phyloP scores from a whole-genome alignment of 2,888 invertebrate genomes.

The Pseudolycoriella hygida region DNA sequence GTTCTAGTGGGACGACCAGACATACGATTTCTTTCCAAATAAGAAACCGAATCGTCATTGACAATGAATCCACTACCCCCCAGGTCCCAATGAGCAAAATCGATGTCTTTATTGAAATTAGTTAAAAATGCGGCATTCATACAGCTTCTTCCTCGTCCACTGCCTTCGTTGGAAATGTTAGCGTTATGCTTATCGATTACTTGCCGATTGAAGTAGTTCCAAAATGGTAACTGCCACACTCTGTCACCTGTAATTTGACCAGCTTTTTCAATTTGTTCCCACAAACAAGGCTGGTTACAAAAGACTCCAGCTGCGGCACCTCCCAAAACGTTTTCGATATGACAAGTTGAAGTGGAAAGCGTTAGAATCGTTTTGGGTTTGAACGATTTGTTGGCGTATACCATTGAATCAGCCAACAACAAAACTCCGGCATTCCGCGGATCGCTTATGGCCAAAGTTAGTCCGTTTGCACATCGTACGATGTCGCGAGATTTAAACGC shows the following conservation, averaged over 20 bases:
- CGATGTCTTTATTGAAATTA: constrained; percentile 42
- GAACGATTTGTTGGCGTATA: constrained; percentile 50
- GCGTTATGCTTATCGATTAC: constrained; percentile 26
- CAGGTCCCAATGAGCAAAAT: constrained; percentile 57
- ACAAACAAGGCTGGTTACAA: constrained; percentile 34
- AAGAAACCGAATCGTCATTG: constrained; percentile 37
- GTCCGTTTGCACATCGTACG: constrained; percentile 32
- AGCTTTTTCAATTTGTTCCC: constrained; percentile 34
- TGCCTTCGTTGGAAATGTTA: constrained; percentile 39
- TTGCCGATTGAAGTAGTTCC: constrained; percentile 25
- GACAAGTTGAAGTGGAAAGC: constrained; percentile 38
- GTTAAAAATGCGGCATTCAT: constrained; percentile 50
- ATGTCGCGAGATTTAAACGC: constrained; percentile 34
- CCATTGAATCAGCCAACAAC: constrained; percentile 61
- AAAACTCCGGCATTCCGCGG: constrained; percentile 63
- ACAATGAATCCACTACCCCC: constrained; percentile 49
- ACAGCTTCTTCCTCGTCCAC: constrained; percentile 41
- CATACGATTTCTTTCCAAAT: constrained; percentile 40
- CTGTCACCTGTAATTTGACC: constrained; percentile 39
- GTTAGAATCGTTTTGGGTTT: constrained; percentile 37
- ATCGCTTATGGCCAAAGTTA: constrained; percentile 31
- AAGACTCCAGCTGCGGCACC: constrained; percentile 36
- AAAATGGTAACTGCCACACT: constrained; percentile 43
- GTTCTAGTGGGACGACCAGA: constrained; percentile 44
- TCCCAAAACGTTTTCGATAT: constrained; percentile 35